Evolutionary conservation across 2,888 invertebrate species (phyloP).

Genomic region (Oscheius sp.): DNA sequence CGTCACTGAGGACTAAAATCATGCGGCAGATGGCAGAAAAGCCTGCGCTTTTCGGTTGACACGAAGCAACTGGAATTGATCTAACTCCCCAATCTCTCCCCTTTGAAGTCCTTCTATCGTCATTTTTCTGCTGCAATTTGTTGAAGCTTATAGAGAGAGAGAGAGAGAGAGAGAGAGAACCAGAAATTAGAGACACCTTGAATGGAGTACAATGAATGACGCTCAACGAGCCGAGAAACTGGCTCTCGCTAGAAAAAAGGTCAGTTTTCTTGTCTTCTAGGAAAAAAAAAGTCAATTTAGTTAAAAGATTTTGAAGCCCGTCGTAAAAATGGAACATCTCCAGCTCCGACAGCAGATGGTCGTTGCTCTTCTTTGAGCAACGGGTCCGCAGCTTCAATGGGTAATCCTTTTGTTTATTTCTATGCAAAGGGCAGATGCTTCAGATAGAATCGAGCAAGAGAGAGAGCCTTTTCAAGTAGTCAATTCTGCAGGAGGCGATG

Average conservation of each 20-base stretch:
- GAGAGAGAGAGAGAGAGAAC: no score
- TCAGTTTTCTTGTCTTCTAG: conserved; percentile 21
- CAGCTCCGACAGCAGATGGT: conserved; percentile 2
- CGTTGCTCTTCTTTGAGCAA: conserved; percentile 24
- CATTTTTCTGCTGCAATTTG: neutral
- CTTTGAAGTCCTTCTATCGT: neutral
- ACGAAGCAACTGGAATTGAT: conserved; percentile 23
- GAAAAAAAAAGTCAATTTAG: no score
- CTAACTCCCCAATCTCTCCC: neutral
- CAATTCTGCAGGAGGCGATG: conserved; percentile 6
- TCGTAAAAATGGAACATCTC: conserved; percentile 31
- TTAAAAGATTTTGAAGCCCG: conserved; percentile 50
- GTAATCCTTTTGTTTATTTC: no score
- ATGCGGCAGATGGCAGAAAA: neutral
- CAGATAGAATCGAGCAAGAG: conserved; percentile 4
- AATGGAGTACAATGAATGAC: conserved; percentile 25
- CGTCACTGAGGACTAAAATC: neutral
- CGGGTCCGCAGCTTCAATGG: conserved; percentile 13
- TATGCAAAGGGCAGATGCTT: neutral
- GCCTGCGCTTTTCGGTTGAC: neutral
- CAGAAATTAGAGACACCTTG: no score
- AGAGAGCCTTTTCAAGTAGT: conserved; percentile 23
- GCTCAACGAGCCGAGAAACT: conserved; percentile 45
- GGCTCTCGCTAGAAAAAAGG: conserved; percentile 54
- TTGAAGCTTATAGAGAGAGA: neutral